Conservation (phyloP, 2,888 invertebrate genomes). For the Pilophorus perplexus region DNA sequence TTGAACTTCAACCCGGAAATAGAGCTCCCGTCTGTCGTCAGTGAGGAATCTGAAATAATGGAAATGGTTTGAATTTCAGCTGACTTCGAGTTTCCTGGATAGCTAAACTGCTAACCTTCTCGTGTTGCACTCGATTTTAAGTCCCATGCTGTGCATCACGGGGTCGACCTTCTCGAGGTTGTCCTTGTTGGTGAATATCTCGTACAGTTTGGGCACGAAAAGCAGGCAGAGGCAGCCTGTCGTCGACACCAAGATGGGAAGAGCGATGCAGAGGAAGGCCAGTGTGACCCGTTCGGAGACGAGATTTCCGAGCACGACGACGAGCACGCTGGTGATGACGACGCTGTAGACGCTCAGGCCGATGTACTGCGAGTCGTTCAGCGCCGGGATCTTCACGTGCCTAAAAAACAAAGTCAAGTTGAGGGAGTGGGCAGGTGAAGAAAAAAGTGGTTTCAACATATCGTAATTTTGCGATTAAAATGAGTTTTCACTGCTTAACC, state of each 20-base stretch:
- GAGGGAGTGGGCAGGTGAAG: too few relatives aligned
- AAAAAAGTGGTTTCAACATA: too few relatives aligned
- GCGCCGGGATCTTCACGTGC: slow-evolving; percentile 83
- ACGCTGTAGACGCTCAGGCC: slow-evolving; percentile 90
- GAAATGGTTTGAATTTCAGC: too few relatives aligned
- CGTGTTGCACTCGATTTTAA: slow-evolving; percentile 85
- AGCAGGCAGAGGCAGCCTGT: slow-evolving; percentile 81
- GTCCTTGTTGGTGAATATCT: slow-evolving; percentile 57
- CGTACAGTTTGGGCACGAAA: slow-evolving; percentile 80
- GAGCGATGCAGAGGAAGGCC: slow-evolving; percentile 77
- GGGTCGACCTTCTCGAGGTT: slow-evolving; percentile 58
- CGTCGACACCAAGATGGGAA: slow-evolving; percentile 79
- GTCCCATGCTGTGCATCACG: slow-evolving; percentile 82
- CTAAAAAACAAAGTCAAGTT: slow-evolving; percentile 55
- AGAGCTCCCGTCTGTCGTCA: slow-evolving; percentile 75
- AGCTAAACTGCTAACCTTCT: slow-evolving; percentile 59
- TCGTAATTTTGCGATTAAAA: too few relatives aligned
- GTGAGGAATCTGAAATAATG: slow-evolving; percentile 68
- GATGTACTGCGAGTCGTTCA: slow-evolving; percentile 92
- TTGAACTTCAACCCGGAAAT: slow-evolving; percentile 85
- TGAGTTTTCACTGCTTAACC: too few relatives aligned
- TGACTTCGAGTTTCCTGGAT: too few relatives aligned
- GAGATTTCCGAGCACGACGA: slow-evolving; percentile 83
- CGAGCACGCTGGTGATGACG: slow-evolving; percentile 81
- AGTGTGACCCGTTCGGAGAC: slow-evolving; percentile 77